Base-by-base conservation (phyloP, 2,888 invertebrate genomes). In the Strigamia transsilvanica region DNA sequence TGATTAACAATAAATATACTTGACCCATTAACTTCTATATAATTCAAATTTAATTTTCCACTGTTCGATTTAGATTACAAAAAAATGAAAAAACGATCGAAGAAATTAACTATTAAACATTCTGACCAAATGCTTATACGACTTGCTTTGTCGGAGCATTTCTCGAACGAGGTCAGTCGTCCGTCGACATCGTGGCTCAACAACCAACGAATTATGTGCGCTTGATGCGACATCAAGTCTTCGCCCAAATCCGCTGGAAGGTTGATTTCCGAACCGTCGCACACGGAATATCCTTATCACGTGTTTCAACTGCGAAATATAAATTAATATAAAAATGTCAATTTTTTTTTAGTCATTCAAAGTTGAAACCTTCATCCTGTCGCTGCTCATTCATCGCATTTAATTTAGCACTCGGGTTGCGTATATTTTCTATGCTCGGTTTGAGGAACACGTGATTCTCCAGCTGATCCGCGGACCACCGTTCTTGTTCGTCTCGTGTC, bases 131-230 rank as follows among this genome's bases (percentile, higher is more conserved):
- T 86, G 85, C 86, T 93, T 93, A 88, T 95, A 95, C 0, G 92
- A 91, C 88, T 93, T 94, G 87, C 92, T 93, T 87, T 94, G 94
- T 0, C 93, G 90, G 15, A 98, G 89, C 86, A 95, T 91, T 85
- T 96, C 95, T 81, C 94, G 93, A 93, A 92, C 7, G 97, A 94
- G 0, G 95, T 94, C 0, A 98, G 98, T 5, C 98, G 90, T 84
- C 92, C 89, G 42, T 91, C 91, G 0, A 95, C 92, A 87, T 97
- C 95, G 87, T 98, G 97, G 88, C 93, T 92, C 82, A 98, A 88
- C 4, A 98, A 89, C 94, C 94, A 93, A 66, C 91, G 91, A 82
- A 88, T 85, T 0, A 90, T 80, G 23, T 84, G 78, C 42, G 84
- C 89, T 86, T 93, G 92, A 85, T 91, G 91, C 4, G 89, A 87